Evolutionary conservation across 1,140 invertebrate genomes (phyloP).

Genomic region (Calycopis cecrops): DNA sequence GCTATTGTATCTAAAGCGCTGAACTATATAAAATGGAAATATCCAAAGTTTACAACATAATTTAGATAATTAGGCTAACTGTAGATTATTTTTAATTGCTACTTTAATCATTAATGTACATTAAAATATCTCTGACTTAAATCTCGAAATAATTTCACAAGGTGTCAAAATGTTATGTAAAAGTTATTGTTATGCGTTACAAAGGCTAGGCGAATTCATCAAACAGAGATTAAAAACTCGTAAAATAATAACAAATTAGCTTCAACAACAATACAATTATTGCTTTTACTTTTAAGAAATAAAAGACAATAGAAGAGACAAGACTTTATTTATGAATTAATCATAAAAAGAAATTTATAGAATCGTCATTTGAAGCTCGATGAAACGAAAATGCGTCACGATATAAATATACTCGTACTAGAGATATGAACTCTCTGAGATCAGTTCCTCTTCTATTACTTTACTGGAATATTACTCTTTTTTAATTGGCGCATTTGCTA

Average conservation of each 20-base stretch:
- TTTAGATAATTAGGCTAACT: conserved; percentile 10
- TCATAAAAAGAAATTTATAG: too few relatives aligned
- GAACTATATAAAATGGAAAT: conserved; percentile 6
- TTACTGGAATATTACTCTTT: too few relatives aligned
- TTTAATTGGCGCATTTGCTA: too few relatives aligned
- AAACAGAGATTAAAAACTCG: conserved; percentile 2
- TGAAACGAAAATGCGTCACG: too few relatives aligned
- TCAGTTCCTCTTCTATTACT: too few relatives aligned
- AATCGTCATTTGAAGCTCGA: too few relatives aligned
- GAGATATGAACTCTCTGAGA: too few relatives aligned
- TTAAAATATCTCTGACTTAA: background rate
- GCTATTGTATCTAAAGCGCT: background rate
- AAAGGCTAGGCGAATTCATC: background rate
- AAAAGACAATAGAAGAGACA: too few relatives aligned
- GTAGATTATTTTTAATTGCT: conserved; percentile 11
- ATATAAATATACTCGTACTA: too few relatives aligned
- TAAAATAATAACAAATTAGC: background rate
- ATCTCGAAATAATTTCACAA: conserved; percentile 9
- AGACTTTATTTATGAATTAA: too few relatives aligned
- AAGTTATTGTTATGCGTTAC: background rate
- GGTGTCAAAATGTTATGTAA: conserved; percentile 8
- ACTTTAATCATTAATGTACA: conserved; percentile 1
- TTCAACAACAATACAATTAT: too few relatives aligned
- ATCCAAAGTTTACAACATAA: conserved; percentile 9
- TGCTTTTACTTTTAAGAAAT: too few relatives aligned